Evolutionary conservation across 2,113 vertebrate genomes (phyloP), one percentile per base, ranked within the genome.

Genomic region (Echinops telfairi): DNA sequence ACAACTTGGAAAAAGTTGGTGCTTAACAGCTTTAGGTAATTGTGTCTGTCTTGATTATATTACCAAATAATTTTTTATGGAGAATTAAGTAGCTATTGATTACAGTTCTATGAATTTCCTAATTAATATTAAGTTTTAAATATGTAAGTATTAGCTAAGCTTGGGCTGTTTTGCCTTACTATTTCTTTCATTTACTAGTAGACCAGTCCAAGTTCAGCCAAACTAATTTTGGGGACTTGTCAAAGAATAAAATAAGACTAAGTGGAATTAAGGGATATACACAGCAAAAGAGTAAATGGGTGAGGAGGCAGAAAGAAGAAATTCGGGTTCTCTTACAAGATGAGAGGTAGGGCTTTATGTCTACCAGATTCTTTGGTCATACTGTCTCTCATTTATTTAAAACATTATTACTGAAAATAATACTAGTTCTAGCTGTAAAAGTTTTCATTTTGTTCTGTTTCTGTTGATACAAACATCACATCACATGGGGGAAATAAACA

Each of bases 31-130:
- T 68, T 85, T 96, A 36, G 33, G 15, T 47, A 96, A 58, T 88
- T 68, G 58, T 57, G 10, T 79, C 88, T 92, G 29, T 93, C 75
- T 77, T 83, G 40, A 93, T 95, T 94, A 83, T 2, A 86, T 81
- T 89, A 94, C 3, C 88, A 91, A 11, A 93, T 96, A 31, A 40
- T 40, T 85, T 93, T 79, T 88, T 92, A 6, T 40, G 70, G 36
- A 92, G 7, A 94, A 95, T 82, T 92, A 93, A 47, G 25, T 95
- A 57, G 3, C 1, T 96, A 82, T 83, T 96, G 90, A 96, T 92
- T 66, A 43, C 4, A 90, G 27, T 0, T 85, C 23, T 77, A 64
- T 92, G 17, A 88, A 86, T 92, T 90, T 92, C 16, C 31, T 58
- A 88, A 92, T 88, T 95, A 90, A 94, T 79, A 75, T 88, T 66